Conservation (phyloP, 2,113 vertebrate species). For the Callithrix jacchus region DNA sequence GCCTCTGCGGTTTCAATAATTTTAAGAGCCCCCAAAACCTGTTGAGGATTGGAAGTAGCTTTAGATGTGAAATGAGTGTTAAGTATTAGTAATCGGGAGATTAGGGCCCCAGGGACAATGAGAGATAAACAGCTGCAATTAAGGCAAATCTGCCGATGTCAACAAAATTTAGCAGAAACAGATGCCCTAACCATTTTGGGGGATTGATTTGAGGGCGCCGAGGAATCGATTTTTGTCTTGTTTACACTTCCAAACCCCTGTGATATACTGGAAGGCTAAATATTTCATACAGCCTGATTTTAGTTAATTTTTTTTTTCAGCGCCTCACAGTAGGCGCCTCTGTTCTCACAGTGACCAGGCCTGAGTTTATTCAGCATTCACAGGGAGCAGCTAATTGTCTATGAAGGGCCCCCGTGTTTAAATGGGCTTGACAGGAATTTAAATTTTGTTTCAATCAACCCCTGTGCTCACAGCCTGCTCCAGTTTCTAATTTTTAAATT, state of each 20-base stretch:
- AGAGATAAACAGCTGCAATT: slow-evolving; percentile 93
- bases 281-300: slow-evolving; percentile 87
- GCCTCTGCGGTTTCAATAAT: slow-evolving; percentile 79
- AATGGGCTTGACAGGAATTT: slow-evolving; percentile 91
- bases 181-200: slow-evolving; percentile 88
- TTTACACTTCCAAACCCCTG: slow-evolving; percentile 94
- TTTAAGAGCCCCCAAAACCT: slow-evolving; percentile 88
- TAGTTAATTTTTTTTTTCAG: slow-evolving; percentile 85
- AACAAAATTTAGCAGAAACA: slow-evolving; percentile 88
- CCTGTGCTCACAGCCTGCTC: slow-evolving; percentile 87
- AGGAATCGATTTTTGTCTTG: slow-evolving; percentile 95
- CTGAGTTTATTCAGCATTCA: slow-evolving; percentile 85
- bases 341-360: slow-evolving; percentile 84
- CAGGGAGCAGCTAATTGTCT: slow-evolving; percentile 90
- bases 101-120: slow-evolving; percentile 85
- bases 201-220: slow-evolving; percentile 89
- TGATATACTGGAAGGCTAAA: slow-evolving; percentile 85
- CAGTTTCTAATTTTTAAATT: slow-evolving; percentile 91
- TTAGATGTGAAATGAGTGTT: slow-evolving; percentile 93
- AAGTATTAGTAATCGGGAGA: slow-evolving; percentile 92
- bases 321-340: slow-evolving; percentile 82
- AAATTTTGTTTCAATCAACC: slow-evolving; percentile 90
- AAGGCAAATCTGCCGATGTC: slow-evolving; percentile 88
- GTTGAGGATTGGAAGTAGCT: slow-evolving; percentile 89
- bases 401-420: slow-evolving; percentile 90